phyloP scores from a whole-genome alignment of 2,797 vertebrate genomes.

The Perodicticus potto region DNA sequence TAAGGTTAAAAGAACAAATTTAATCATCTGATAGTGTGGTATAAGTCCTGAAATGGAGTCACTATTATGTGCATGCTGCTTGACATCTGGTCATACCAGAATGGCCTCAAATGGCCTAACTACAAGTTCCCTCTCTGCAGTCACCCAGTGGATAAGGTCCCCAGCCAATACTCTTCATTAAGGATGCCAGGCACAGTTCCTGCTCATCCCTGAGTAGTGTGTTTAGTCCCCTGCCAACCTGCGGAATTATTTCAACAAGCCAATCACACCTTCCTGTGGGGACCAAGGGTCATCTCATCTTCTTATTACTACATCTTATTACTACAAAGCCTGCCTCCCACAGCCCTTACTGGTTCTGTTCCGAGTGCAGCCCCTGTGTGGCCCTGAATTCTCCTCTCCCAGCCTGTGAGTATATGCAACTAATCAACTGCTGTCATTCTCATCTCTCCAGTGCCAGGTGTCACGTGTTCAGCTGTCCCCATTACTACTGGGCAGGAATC shows the following conservation, averaged over 20 bases:
- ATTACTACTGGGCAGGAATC: neutral
- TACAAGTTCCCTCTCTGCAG: neutral
- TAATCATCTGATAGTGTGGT: neutral
- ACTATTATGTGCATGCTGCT: neutral
- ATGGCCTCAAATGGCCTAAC: neutral
- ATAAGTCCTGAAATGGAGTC: neutral
- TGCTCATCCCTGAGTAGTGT: neutral
- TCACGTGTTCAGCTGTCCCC: neutral
- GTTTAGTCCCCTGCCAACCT: neutral
- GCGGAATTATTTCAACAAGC: neutral
- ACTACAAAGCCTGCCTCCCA: neutral
- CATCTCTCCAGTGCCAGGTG: neutral
- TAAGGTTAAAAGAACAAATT: neutral
- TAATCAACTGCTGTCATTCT: neutral
- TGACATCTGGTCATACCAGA: neutral
- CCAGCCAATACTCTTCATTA: neutral
- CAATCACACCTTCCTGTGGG: neutral
- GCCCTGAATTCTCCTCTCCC: too few species aligned
- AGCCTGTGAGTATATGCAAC: neutral
- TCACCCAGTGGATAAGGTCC: neutral
- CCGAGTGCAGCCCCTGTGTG: neutral
- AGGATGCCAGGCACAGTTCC: neutral
- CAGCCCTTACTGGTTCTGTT: neutral
- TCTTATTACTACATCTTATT: neutral
- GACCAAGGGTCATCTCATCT: neutral